phyloP scores from a whole-genome alignment of 2,888 invertebrate species.

The Neoitamus cyanurus region DNA sequence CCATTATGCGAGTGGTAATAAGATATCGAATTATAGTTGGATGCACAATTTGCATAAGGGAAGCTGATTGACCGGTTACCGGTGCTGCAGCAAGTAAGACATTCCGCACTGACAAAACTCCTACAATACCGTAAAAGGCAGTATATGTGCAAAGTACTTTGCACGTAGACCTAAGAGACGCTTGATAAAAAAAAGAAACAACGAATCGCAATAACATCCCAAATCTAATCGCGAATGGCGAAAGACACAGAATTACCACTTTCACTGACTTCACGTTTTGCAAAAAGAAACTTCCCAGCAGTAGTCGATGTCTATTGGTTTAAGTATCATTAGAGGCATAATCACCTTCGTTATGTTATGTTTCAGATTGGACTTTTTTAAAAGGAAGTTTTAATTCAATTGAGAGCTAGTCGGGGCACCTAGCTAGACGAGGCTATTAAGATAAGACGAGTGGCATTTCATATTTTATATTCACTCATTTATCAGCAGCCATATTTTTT shows the following conservation, averaged over 20 bases:
- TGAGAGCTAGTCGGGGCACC: not conserved
- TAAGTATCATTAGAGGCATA: not conserved
- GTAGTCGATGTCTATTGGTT: not conserved
- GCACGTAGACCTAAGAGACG: not conserved
- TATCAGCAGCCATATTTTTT: too few species aligned
- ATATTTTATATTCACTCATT: too few species aligned
- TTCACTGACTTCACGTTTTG: not conserved
- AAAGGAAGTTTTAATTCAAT: not conserved
- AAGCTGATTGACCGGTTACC: not conserved
- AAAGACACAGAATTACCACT: not conserved
- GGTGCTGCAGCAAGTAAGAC: not conserved
- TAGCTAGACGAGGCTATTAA: not conserved
- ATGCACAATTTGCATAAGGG: not conserved
- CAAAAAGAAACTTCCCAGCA: not conserved
- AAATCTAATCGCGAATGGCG: not conserved
- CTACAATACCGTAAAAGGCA: not conserved
- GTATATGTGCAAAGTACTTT: too few species aligned
- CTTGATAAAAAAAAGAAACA: not conserved
- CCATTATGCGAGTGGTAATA: not conserved
- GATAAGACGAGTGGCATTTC: not conserved
- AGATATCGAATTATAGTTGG: not conserved
- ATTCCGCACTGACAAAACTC: not conserved
- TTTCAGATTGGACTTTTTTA: not conserved
- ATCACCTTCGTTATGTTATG: not conserved
- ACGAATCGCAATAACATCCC: not conserved